These are phyloP conservation scores for Athalia cordata DNA, from an alignment of 2,888 invertebrate species.

Conservation along the genomic window DNA sequence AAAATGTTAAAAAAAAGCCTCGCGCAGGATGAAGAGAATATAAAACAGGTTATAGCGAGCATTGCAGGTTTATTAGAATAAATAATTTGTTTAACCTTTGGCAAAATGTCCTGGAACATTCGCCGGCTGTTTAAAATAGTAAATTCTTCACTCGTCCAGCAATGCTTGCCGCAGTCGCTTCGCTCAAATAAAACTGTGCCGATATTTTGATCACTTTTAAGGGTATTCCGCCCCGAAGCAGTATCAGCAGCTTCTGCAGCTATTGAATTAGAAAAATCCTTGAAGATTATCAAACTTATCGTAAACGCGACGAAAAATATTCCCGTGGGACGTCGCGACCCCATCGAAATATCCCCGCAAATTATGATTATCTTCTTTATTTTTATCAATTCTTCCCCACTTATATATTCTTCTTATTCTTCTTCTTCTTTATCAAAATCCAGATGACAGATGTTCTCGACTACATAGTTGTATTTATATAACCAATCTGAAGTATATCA, in stretches of 20 bases:
- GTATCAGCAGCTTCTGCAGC: too few relatives aligned
- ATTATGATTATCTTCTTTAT: neutral
- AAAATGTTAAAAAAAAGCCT: too few relatives aligned
- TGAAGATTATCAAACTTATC: too few relatives aligned
- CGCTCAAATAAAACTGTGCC: slow-evolving; percentile 68
- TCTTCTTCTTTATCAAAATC: too few relatives aligned
- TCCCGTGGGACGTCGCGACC: slow-evolving; percentile 12
- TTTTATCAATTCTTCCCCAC: too few relatives aligned
- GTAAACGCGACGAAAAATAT: slow-evolving; percentile 18
- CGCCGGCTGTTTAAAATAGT: slow-evolving; percentile 63
- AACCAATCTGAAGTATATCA: too few relatives aligned
- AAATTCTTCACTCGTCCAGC: slow-evolving; percentile 67
- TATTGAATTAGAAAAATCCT: too few relatives aligned
- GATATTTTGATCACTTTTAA: slow-evolving; percentile 56
- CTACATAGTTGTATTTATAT: too few relatives aligned
- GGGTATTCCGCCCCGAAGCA: neutral
- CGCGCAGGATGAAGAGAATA: too few relatives aligned
- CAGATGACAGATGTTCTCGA: too few relatives aligned
- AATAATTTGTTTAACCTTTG: slow-evolving; percentile 57
- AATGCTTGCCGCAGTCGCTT: slow-evolving; percentile 59
- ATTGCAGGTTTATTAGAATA: neutral
- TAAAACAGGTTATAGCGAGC: too few relatives aligned
- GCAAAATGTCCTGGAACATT: slow-evolving; percentile 67
- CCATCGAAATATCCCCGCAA: slow-evolving; percentile 5
- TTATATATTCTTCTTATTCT: too few relatives aligned